A percentile compares a stretch with the other conserved stretches of the same genome.
These are phyloP conservation scores for Sebastes hubbsi DNA, from an alignment of 2,797 vertebrate species.

Conservation along the genomic window DNA sequence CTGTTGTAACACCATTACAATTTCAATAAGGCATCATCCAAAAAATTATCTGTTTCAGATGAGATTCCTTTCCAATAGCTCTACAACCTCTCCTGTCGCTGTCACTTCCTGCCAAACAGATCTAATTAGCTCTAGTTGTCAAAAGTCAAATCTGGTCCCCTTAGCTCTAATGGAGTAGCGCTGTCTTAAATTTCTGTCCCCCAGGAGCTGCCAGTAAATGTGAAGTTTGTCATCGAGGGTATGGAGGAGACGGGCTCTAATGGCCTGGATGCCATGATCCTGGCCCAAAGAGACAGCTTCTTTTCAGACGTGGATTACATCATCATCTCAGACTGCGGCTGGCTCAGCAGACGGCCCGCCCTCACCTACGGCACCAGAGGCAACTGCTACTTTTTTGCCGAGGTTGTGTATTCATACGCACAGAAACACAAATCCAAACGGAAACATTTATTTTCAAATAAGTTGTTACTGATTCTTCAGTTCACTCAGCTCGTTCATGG, in stretches of 20 bases:
- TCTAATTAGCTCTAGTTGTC: not conserved
- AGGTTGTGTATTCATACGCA: slow-evolving; percentile 72
- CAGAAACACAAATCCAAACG: not conserved
- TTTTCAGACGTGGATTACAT: slow-evolving; percentile 89
- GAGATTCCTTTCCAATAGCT: not conserved
- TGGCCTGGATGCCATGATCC: slow-evolving; percentile 85
- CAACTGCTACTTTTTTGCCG: slow-evolving; percentile 90
- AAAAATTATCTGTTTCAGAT: not conserved
- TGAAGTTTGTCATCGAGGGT: slow-evolving; percentile 93
- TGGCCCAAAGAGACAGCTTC: slow-evolving; percentile 84
- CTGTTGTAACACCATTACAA: not conserved
- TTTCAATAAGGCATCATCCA: not conserved
- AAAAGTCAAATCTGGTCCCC: too few relatives aligned
- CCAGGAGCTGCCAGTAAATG: slow-evolving; percentile 88
- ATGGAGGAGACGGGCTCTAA: slow-evolving; percentile 93
- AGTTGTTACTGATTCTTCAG: not conserved
- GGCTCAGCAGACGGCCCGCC: slow-evolving; percentile 87
- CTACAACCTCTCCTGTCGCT: not conserved
- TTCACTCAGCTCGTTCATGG: not conserved
- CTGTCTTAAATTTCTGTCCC: not conserved
- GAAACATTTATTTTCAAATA: not conserved
- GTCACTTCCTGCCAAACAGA: not conserved
- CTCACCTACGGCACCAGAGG: slow-evolving; percentile 90
- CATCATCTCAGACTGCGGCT: slow-evolving; percentile 91
- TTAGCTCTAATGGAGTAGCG: not conserved